Base-by-base conservation (phyloP, 2,113 vertebrate genomes). In the Malaclemys terrapin region DNA sequence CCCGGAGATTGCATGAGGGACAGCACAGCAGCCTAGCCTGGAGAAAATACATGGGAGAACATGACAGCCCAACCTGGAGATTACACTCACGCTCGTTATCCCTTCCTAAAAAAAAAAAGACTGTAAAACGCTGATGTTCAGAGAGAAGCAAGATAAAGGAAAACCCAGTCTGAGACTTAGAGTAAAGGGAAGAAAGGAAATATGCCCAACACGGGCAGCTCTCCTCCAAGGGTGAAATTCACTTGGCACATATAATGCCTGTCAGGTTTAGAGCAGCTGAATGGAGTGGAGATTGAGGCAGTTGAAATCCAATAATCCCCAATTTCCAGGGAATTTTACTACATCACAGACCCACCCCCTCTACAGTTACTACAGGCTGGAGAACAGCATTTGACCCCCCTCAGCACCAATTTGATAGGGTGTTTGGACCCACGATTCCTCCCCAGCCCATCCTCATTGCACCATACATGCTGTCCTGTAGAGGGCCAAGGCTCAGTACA, bases 71-170 rank as follows among this genome's bases (percentile, higher is more conserved):
- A 57, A 27, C 56, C 24, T 10, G 56, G 56, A 57, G 56, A 10
- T 22, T 19, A 69, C 89, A 78, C 29, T 83, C 90, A 91, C 92
- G 91, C 54, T 94, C 65, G 50, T 94, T 57, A 90, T 65, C 57
- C 29, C 47, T 31, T 84, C 94, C 62, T 93, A 91, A 91, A 72
- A 93, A 94, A 80, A n/a, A 31, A 62, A 94, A 96, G 95, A 90
- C 94, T 90, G 50, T 89, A 88, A 72, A 92, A 84, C 29, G 88
- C 10, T 72, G 83, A 95, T 62, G 24, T 86, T 89, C 47, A 92
- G 53, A 72, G 56, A 49, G 81, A 93, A 31, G 65, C 95, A 95
- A 83, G 53, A n/a, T n/a, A 72, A 91, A 95, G 72, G 91, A 88
- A 96, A 95, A 57, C 27, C 57, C 79, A 92, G 84, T 29, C 53